Evolutionary conservation across 2,113 vertebrate species (phyloP).

Genomic region (Xiphorhynchus elegans): DNA sequence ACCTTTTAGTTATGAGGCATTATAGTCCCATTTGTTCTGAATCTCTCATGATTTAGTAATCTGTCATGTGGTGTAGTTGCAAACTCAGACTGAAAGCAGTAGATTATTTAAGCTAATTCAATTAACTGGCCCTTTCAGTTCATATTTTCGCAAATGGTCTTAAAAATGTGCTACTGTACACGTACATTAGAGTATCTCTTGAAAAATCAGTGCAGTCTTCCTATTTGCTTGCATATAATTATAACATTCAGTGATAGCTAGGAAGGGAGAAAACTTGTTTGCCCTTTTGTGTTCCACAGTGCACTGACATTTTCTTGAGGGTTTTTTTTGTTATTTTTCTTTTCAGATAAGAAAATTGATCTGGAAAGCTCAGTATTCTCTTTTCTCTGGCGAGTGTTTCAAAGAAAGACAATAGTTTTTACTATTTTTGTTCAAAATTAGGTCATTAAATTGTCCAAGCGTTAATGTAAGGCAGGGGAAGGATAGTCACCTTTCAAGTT

Average conservation of each 20-base stretch:
- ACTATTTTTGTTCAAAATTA: neutral
- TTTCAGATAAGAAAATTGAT: neutral
- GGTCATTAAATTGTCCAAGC: neutral
- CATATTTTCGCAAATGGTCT: neutral
- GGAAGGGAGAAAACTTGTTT: neutral
- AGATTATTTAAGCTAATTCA: conserved; percentile 27
- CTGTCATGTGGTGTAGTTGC: neutral
- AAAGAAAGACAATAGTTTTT: neutral
- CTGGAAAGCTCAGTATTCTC: neutral
- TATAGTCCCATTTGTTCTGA: neutral
- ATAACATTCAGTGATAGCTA: neutral
- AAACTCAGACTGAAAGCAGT: neutral
- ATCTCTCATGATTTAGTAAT: conserved; percentile 1
- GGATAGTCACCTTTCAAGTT: neutral
- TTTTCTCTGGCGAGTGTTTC: neutral
- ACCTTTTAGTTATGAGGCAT: neutral
- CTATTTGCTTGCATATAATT: neutral
- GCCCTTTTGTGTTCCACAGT: neutral
- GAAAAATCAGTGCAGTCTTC: neutral
- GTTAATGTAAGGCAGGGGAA: neutral
- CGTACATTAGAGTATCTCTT: neutral
- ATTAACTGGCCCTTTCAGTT: conserved; percentile 20
- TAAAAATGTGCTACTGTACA: conserved; percentile 33
- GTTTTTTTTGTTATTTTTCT: neutral
- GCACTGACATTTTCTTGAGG: neutral